phyloP scores from a whole-genome alignment of 2,113 vertebrate genomes.

The Cyprinodon tularosa region DNA sequence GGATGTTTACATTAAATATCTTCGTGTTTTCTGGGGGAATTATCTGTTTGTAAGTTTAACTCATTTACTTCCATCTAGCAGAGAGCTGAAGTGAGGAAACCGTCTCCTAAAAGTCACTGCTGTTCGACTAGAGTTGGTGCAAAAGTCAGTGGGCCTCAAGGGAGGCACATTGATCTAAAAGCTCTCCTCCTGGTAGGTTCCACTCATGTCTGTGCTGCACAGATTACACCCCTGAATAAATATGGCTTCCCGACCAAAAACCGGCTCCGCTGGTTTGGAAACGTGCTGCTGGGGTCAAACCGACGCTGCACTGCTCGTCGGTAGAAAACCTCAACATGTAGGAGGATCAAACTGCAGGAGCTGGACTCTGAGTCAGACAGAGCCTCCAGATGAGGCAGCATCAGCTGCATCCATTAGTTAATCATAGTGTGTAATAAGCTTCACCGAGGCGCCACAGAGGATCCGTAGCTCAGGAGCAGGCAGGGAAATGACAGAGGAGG shows the following conservation, averaged over 20 bases:
- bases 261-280: slow-evolving; percentile 83
- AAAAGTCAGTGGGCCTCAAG: slow-evolving; percentile 81
- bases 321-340: slow-evolving; percentile 68
- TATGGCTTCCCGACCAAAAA: slow-evolving; percentile 78
- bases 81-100: slow-evolving; percentile 38
- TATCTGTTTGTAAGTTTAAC: slow-evolving; percentile 4
- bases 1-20: not conserved
- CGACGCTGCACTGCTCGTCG: slow-evolving; percentile 77
- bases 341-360: slow-evolving; percentile 17
- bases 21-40: not conserved
- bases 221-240: slow-evolving; percentile 84
- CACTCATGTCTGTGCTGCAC: slow-evolving; percentile 69
- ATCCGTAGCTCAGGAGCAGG: not conserved
- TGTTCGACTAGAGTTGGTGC: slow-evolving; percentile 70
- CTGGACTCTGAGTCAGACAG: not conserved
- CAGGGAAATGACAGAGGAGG: slow-evolving; percentile 9
- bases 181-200: slow-evolving; percentile 73
- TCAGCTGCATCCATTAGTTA: slow-evolving; percentile 1
- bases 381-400: slow-evolving; percentile 5
- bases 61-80: slow-evolving; percentile 27
- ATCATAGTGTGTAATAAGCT: not conserved
- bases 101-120: slow-evolving; percentile 76
- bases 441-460: no score
- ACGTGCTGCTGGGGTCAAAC: slow-evolving; percentile 79
- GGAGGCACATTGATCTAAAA: slow-evolving; percentile 87